Evolutionary conservation across 2,888 invertebrate genomes (phyloP), one percentile per base, ranked within the genome.

Genomic region (Lumbricus terrestris): DNA sequence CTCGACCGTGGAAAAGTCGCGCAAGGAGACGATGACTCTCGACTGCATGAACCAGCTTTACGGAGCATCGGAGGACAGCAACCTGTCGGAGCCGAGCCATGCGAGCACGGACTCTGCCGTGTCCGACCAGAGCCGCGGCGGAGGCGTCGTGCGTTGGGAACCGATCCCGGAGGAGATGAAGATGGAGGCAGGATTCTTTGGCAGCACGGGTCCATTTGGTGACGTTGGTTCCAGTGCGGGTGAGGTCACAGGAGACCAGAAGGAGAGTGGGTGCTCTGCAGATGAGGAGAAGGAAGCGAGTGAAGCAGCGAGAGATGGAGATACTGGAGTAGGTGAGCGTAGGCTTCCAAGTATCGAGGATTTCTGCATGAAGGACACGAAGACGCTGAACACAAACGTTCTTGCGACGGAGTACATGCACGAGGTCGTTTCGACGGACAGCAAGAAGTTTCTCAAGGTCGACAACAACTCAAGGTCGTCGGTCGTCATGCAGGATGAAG

Each of bases 331-430:
- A 40, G 90, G 34, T 23, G 88, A 89, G 69, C 89, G 90, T 16
- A 91, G 82, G 33, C 88, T 91, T 6, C 92, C 92, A 13, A 91
- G 90, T 88, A 93, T 96, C 47, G 95, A 96, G 91, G 96, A 96
- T 91, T 95, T 96, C 91, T 94, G 94, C 93, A 94, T 95, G 82
- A 96, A 96, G 93, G 96, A 96, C 91, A 96, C 96, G 0, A 96
- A 96, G 94, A 96, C 96, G 1, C 95, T 96, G 83, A 96, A 96
- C 92, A 96, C 96, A 0, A 96, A 96, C 93, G 96, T 96, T 69
- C 91, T 94, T 15, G 93, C 94, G 16, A 92, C 93, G 1, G 89
- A 89, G 34, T 54, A 54, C 16, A 37, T 54, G 42, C 33, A 47
- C 5, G 93, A 93, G 91, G 96, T 96, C 90, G 95, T 96, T 42